These are phyloP conservation scores for Smittia aterrima DNA, from an alignment of 2,888 invertebrate species.

Conservation along the genomic window DNA sequence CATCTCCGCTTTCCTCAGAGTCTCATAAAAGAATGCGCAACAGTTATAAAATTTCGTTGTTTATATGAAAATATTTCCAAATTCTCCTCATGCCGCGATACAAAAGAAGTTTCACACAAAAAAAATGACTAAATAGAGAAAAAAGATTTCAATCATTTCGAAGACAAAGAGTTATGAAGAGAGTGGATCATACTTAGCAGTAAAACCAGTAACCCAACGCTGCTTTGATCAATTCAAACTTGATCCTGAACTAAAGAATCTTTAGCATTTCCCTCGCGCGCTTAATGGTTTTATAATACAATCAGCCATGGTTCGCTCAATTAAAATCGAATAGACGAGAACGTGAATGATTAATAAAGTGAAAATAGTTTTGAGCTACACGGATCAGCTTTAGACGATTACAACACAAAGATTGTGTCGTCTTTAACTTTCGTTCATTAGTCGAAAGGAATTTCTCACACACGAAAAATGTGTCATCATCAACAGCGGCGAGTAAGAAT, in stretches of 20 bases:
- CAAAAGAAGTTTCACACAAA: neutral
- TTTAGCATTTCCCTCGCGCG: neutral
- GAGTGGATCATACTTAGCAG: too few species aligned
- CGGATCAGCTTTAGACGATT: too few species aligned
- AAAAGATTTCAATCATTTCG: neutral
- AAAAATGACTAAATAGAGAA: neutral
- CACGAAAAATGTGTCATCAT: too few species aligned
- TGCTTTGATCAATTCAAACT: too few species aligned
- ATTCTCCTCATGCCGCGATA: too few species aligned
- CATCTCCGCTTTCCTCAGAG: neutral
- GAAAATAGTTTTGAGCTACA: too few species aligned
- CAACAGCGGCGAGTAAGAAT: too few species aligned
- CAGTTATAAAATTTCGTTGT: neutral
- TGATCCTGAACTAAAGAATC: neutral
- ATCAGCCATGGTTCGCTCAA: constrained; percentile 33
- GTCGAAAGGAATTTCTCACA: too few species aligned
- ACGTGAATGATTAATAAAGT: constrained; percentile 37
- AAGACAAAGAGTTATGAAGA: neutral
- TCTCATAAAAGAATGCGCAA: neutral
- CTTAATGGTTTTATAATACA: constrained; percentile 37
- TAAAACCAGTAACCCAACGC: too few species aligned
- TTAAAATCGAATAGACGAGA: neutral
- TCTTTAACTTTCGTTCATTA: too few species aligned
- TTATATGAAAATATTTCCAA: neutral
- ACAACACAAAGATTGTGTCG: too few species aligned